A percentile compares a stretch with the other conserved stretches of the same genome.
Conservation (phyloP, 1,140 invertebrate species). For the Chrysoperla carnea region DNA sequence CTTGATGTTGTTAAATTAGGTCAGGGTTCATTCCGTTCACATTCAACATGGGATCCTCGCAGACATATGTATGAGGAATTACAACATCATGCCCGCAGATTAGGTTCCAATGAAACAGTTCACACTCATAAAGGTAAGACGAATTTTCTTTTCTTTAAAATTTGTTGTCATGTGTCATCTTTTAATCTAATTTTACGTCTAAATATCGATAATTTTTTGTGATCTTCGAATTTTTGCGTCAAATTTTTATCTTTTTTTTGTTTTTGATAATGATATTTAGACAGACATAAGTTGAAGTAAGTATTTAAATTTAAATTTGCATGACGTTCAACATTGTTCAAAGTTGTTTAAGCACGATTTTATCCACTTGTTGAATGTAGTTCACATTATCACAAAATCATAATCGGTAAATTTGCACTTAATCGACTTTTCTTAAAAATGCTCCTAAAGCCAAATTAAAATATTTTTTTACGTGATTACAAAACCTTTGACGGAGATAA, state of each 20-base stretch:
- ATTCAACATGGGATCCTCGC: constrained; percentile 74
- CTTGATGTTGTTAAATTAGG: constrained; percentile 9
- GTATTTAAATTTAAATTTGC: background rate
- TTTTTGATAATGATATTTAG: too few relatives aligned
- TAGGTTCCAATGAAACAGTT: constrained; percentile 37
- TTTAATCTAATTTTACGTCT: constrained; percentile 16
- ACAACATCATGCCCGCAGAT: constrained; percentile 34
- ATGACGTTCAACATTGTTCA: background rate
- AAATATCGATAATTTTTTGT: constrained; percentile 10
- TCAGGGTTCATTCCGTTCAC: constrained; percentile 32
- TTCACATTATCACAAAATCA: background rate
- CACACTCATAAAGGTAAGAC: constrained; percentile 33
- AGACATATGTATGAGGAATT: constrained; percentile 75
- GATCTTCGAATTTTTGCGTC: too few relatives aligned
- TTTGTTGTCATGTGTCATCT: constrained; percentile 4
- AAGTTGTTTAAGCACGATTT: constrained; percentile 1
- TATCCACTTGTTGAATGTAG: background rate
- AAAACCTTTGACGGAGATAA: too few relatives aligned
- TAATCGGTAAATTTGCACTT: too few relatives aligned
- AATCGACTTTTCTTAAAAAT: too few relatives aligned
- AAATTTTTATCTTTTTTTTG: too few relatives aligned
- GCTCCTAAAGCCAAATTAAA: too few relatives aligned
- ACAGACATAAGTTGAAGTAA: too few relatives aligned
- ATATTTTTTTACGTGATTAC: too few relatives aligned
- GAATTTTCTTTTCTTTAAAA: background rate